Conservation (phyloP, 2,888 invertebrate species). For the Hydropsyche betteni region DNA sequence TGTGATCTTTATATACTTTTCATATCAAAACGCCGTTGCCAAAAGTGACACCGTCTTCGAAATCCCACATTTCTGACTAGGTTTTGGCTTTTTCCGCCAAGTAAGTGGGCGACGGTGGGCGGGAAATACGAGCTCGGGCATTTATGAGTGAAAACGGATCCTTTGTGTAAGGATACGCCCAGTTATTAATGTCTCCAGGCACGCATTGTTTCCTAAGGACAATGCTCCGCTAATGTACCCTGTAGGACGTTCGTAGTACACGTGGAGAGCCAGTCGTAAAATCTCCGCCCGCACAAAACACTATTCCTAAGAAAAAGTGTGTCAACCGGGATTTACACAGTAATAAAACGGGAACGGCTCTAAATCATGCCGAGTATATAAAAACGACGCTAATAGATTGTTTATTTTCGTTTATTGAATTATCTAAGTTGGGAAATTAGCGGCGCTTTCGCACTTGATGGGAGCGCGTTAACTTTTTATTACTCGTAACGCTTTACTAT, state of each 20-base stretch:
- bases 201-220: conserved; percentile 32
- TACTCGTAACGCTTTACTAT: no score
- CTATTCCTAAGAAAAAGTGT: conserved; percentile 10
- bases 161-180: conserved; percentile 24
- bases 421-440: neutral
- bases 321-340: neutral
- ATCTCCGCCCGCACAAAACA: neutral
- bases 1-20: no score
- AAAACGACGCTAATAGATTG: conserved; percentile 8
- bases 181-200: conserved; percentile 31
- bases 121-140: conserved; percentile 8
- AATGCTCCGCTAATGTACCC: conserved; percentile 25
- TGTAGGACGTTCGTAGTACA: neutral
- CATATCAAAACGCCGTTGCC: no score
- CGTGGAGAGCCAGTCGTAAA: conserved; percentile 16
- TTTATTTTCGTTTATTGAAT: neutral
- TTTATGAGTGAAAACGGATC: conserved; percentile 33
- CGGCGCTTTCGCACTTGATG: no score
- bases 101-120: neutral
- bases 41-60: neutral
- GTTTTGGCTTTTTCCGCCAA: no score
- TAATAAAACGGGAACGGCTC: neutral
- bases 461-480: no score
- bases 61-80: neutral
- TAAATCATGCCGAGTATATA: neutral